phyloP scores from a whole-genome alignment of 2,797 vertebrate species.

The Hippocampus kuda region DNA sequence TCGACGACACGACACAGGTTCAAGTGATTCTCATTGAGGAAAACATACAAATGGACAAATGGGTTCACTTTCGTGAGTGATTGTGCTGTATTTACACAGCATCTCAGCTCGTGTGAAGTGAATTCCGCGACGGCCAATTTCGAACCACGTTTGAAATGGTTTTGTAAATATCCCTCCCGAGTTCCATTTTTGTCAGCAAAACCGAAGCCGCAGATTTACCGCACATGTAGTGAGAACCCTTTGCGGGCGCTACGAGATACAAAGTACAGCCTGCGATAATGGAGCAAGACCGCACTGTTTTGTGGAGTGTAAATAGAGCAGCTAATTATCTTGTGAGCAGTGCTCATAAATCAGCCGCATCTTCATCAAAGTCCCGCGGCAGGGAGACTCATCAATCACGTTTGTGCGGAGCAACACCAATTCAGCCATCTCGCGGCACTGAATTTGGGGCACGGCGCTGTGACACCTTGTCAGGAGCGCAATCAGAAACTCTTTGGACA shows the following conservation, averaged over 20 bases:
- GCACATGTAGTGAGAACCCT: slow-evolving; percentile 19
- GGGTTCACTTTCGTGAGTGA: no score
- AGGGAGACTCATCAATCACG: slow-evolving; percentile 68
- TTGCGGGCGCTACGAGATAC: slow-evolving; percentile 9
- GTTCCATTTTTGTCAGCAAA: slow-evolving; percentile 26
- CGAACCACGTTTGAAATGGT: slow-evolving; percentile 54
- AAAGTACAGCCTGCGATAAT: slow-evolving; percentile 19
- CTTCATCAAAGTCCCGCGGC: slow-evolving; percentile 67
- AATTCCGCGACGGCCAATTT: slow-evolving; percentile 34
- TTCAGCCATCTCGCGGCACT: slow-evolving; percentile 33
- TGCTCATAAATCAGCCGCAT: slow-evolving; percentile 65
- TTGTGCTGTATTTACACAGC: slow-evolving; percentile 15
- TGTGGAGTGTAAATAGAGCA: slow-evolving; percentile 53
- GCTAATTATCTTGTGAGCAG: slow-evolving; percentile 65
- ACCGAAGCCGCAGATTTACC: slow-evolving; percentile 27
- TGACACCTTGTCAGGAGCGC: slow-evolving; percentile 58
- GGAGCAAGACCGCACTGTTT: slow-evolving; percentile 36
- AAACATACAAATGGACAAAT: no score
- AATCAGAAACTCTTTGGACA: slow-evolving; percentile 52
- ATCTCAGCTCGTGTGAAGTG: slow-evolving; percentile 26
- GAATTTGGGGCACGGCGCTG: slow-evolving; percentile 35
- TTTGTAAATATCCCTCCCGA: slow-evolving; percentile 36
- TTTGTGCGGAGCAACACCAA: slow-evolving; percentile 48
- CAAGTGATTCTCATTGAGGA: no score
- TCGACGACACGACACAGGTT: not conserved